Evolutionary conservation across 92 coral and sea anemone genomes (phyloP), one percentile per base, ranked within the genome.

Genomic region (Virgularia gustaviana): DNA sequence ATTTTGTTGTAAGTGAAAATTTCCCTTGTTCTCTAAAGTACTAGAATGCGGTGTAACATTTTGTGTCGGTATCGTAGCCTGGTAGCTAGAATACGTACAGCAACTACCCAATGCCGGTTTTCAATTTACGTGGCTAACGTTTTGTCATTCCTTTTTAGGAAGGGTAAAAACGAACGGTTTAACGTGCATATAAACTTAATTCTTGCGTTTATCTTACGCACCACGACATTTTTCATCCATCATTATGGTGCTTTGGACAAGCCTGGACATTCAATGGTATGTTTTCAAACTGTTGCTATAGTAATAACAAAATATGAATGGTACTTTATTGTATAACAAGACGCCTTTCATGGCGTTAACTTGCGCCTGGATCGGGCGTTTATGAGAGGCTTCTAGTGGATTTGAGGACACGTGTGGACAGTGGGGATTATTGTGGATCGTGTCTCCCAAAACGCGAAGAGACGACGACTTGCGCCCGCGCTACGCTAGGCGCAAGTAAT

Each of bases 181-280:
- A 82, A 63, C 54, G 65, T 90, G 42, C 90, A 90, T 67, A 88
- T 73, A 78, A 72, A 85, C 49, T 86, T 90, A 2, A 79, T 90
- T 42, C 44, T 88, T 45, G 84, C 97, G 25, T 83, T 85, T 24
- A 78, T 86, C 28, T 79, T 88, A 15, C 87, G 85, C n/a, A 82
- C 73, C 34, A 34, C 79, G 10, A 85, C 94, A 1, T 79, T 88
- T 41, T 90, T 90, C 23, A 54, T 83, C 64, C 82, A 85, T 71
- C 70, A 88, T 70, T 90, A 90, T 71, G 88, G 83, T 11, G 58
- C 68, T 4, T 45, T 88, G 38, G 71, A 23, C 12, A 7, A 12
- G 15, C 24, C 43, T 11, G 66, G 37, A 6, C 34, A 30, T 28
- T 33, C 66, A 33, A 42, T 42, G 66, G 66, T 60, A 32, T 15